Conservation (phyloP, 2,113 vertebrate species). For the Cebidichthys violaceus region DNA sequence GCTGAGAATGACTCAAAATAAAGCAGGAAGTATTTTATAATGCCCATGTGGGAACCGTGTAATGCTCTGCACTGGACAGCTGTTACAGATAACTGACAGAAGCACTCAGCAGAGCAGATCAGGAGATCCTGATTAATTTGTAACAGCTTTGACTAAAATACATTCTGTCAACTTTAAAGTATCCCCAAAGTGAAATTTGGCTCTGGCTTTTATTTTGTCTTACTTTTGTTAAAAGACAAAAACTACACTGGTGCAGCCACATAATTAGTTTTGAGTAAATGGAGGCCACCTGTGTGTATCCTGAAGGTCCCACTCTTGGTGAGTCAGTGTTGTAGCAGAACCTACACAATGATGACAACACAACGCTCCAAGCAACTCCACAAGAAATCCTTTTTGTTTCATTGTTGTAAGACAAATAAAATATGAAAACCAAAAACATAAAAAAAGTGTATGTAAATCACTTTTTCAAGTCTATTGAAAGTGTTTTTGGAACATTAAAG, state of each 20-base stretch:
- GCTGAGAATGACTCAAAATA: slow-evolving; percentile 43
- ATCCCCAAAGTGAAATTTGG: not conserved
- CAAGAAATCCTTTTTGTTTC: not conserved
- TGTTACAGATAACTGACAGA: slow-evolving; percentile 48
- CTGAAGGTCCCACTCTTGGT: not conserved
- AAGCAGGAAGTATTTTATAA: slow-evolving; percentile 46
- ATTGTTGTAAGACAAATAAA: not conserved
- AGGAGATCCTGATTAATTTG: slow-evolving; percentile 49
- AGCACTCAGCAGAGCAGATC: slow-evolving; percentile 40
- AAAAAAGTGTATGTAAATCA: not conserved
- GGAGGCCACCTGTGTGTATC: not conserved
- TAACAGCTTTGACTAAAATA: slow-evolving; percentile 42
- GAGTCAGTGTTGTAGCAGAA: not conserved
- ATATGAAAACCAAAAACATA: not conserved
- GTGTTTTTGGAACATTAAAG: not conserved
- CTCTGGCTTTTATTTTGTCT: not conserved
- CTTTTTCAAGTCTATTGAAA: no score
- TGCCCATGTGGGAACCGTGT: slow-evolving; percentile 27
- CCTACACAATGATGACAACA: not conserved
- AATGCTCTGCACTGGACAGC: slow-evolving; percentile 39
- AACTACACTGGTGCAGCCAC: not conserved
- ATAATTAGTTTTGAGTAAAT: not conserved
- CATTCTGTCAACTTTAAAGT: slow-evolving; percentile 28
- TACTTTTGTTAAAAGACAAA: no score
- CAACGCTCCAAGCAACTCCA: not conserved